Evolutionary conservation across 1,140 invertebrate species (phyloP).

Genomic region (Phthorimaea operculella): DNA sequence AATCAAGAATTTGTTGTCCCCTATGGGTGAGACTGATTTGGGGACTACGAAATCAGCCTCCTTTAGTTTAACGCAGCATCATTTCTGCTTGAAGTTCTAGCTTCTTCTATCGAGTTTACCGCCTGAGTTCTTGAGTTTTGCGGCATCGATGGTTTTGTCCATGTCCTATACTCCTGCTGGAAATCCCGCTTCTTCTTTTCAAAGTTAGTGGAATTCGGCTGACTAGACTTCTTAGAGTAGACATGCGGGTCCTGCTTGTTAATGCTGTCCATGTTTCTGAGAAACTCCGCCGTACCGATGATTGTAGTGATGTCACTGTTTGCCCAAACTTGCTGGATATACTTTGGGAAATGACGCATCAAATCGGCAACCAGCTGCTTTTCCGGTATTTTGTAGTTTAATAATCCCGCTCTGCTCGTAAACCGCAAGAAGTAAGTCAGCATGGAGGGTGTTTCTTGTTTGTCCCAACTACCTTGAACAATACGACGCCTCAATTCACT

Average conservation of each 20-base stretch:
- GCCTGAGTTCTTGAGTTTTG: not conserved
- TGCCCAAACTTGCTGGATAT: slow-evolving; percentile 13
- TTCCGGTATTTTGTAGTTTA: slow-evolving; percentile 12
- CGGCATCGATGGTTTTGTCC: not conserved
- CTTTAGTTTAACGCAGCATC: no score
- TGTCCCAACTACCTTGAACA: slow-evolving; percentile 11
- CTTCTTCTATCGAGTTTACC: not conserved
- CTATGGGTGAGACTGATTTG: no score
- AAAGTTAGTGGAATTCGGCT: no score
- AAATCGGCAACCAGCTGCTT: slow-evolving; percentile 16
- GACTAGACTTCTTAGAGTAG: not conserved
- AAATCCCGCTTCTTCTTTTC: not conserved
- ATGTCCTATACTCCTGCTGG: not conserved
- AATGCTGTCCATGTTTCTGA: slow-evolving; percentile 7
- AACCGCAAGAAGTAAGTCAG: slow-evolving; percentile 7
- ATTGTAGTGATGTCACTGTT: not conserved
- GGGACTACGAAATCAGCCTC: no score
- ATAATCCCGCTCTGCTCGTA: slow-evolving; percentile 8
- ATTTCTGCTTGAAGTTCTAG: no score
- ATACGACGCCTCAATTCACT: slow-evolving; percentile 13
- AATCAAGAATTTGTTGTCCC: no score
- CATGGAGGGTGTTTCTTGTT: slow-evolving; percentile 10
- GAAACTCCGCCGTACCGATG: slow-evolving; percentile 8
- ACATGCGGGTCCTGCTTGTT: not conserved
- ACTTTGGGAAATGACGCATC: slow-evolving; percentile 19